Evolutionary conservation across 2,888 invertebrate species (phyloP), one percentile per base, ranked within the genome.

Genomic region (Apocheima hispidaria): DNA sequence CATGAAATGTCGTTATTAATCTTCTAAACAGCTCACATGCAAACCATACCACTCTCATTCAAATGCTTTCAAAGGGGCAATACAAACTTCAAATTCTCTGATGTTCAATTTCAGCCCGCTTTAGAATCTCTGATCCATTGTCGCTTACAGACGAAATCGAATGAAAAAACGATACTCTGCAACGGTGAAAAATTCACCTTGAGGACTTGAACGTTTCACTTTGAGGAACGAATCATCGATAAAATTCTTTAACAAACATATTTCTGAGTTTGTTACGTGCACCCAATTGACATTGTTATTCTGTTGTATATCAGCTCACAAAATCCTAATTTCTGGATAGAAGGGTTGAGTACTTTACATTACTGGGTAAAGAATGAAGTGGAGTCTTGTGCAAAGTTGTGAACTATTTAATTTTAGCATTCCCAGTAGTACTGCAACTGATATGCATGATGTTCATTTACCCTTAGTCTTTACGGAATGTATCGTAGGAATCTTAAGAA

Each of bases 111-210:
- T 36, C n/a, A 0, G 20, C 38, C 18, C 46, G n/a, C 55, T 40
- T 59, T 53, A 48, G 41, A 53, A 53, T 41, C 33, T 7, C 43
- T 12, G 40, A 35, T 60, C 60, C 53, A 60, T 60, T 54, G 60
- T 35, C 53, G 18, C 35, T 60, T 49, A 50, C 48, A 30, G 35
- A 41, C 35, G 41, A 49, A 53, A 53, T 60, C 41, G 41, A 48
- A 53, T 53, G 49, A 53, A 54, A 51, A 60, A 48, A 23, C 48
- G 36, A 46, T 12, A 30, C 38, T 52, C 28, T 21, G 51, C 16
- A 33, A 20, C n/a, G 44, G 36, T 40, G 46, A 57, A 50, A 52
- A 58, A 58, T 43, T 51, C 56, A 57, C 41, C 23, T 44, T 44
- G 21, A 36, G 21, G 43, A 30, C 44, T 44, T 50, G 51, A 33